A percentile compares a stretch with the other conserved stretches of the same genome.
Evolutionary conservation across 2,888 invertebrate genomes (phyloP).

Genomic region (Boloria selene): DNA sequence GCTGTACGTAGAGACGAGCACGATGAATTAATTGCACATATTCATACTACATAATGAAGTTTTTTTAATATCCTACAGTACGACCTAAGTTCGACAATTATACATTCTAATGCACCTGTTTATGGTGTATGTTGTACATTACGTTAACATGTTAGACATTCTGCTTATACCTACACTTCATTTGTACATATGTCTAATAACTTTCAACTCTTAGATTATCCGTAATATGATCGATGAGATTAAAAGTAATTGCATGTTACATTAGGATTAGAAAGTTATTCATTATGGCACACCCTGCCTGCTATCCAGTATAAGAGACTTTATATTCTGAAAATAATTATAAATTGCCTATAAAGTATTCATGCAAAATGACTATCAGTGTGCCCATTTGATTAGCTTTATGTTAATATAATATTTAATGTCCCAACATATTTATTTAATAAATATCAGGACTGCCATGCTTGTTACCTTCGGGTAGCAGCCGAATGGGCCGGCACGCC

Average conservation of each 20-base stretch:
- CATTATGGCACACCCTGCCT: conserved; percentile 21
- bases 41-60: not conserved
- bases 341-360: not conserved
- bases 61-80: not conserved
- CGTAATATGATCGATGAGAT: conserved; percentile 29
- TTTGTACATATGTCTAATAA: not conserved
- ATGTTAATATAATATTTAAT: too few species aligned
- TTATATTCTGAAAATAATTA: not conserved
- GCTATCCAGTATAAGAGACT: not conserved
- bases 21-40: too few species aligned
- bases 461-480: too few species aligned
- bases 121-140: not conserved
- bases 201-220: conserved; percentile 24
- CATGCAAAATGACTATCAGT: not conserved
- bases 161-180: conserved; percentile 1
- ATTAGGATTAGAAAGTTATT: conserved; percentile 29
- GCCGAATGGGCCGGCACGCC: too few species aligned
- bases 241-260: conserved; percentile 27
- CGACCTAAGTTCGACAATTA: not conserved
- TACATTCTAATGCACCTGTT: not conserved
- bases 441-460: too few species aligned
- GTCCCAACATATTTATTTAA: too few species aligned
- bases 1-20: too few species aligned
- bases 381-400: too few species aligned
- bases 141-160: not conserved